phyloP scores from a whole-genome alignment of 2,113 vertebrate genomes.

The Prinia subflava region DNA sequence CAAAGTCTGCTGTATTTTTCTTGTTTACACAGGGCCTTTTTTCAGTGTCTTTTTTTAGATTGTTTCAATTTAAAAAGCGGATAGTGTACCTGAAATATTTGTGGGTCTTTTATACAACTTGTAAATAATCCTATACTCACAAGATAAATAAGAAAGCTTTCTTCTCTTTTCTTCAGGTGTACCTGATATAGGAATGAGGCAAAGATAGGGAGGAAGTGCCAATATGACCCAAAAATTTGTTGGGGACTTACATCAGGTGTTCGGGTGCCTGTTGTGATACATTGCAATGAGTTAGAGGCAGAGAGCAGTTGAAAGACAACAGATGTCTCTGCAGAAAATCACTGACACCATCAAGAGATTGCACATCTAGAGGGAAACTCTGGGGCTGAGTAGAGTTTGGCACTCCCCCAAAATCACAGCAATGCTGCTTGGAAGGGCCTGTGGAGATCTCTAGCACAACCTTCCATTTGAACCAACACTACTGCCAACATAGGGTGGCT shows the following conservation, averaged over 20 bases:
- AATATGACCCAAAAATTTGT: not conserved
- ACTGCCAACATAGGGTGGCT: not conserved
- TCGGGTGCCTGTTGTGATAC: not conserved
- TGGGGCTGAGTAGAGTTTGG: not conserved
- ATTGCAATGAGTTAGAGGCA: not conserved
- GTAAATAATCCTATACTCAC: not conserved
- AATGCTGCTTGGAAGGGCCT: not conserved
- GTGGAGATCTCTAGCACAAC: not conserved
- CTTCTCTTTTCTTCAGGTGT: not conserved
- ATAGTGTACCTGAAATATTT: not conserved
- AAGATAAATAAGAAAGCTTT: not conserved
- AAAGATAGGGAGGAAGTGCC: not conserved
- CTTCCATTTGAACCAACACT: not conserved
- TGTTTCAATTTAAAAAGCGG: not conserved
- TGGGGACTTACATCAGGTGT: not conserved
- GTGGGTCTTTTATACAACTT: not conserved
- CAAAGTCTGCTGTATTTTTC: not conserved
- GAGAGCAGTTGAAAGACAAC: not conserved
- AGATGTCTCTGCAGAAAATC: not conserved
- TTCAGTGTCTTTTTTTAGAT: not conserved
- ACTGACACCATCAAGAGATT: not conserved
- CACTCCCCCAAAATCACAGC: not conserved
- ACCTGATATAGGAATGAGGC: not conserved
- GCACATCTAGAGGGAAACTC: not conserved
- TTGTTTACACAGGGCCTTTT: rapidly evolving